Percentiles rank a stretch among this genome's conserved stretches.
Conservation (phyloP, 2,797 vertebrate species). For the Myotis pilosus region DNA sequence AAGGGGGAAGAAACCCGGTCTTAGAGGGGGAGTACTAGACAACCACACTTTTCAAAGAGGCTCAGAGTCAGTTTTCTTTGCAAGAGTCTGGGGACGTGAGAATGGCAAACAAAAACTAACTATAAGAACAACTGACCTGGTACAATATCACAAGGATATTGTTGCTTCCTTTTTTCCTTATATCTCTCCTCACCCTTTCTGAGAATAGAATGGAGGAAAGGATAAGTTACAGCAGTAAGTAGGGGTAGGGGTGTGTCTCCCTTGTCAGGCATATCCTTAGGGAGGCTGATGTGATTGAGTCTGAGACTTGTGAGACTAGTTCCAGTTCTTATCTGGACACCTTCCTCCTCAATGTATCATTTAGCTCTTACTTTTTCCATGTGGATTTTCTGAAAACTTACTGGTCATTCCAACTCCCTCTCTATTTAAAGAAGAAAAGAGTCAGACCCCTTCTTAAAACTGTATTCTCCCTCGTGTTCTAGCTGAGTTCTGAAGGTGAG, state of each 20-base stretch:
- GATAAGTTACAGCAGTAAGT: neutral
- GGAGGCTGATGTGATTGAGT: neutral
- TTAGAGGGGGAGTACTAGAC: neutral
- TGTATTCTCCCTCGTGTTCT: neutral
- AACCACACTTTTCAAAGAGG: neutral
- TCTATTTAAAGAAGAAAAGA: neutral
- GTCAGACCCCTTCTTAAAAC: neutral
- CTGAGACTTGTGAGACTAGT: neutral
- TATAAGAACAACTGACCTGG: neutral
- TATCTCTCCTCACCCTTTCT: neutral
- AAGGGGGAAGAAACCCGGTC: neutral
- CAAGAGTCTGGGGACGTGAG: neutral
- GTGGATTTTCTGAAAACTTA: neutral
- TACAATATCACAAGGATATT: too few species aligned
- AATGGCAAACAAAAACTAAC: neutral
- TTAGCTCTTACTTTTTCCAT: neutral
- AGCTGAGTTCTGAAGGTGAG: accelerated
- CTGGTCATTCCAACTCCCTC: neutral
- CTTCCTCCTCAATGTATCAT: neutral
- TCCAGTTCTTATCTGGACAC: neutral
- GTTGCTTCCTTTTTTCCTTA: neutral
- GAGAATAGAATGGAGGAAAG: neutral
- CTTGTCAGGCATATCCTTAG: neutral
- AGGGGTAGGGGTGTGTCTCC: accelerated
- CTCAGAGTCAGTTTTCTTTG: neutral